These are phyloP conservation scores for Illadopsis cleaveri DNA, from an alignment of 2,113 vertebrate species.

Conservation along the genomic window DNA sequence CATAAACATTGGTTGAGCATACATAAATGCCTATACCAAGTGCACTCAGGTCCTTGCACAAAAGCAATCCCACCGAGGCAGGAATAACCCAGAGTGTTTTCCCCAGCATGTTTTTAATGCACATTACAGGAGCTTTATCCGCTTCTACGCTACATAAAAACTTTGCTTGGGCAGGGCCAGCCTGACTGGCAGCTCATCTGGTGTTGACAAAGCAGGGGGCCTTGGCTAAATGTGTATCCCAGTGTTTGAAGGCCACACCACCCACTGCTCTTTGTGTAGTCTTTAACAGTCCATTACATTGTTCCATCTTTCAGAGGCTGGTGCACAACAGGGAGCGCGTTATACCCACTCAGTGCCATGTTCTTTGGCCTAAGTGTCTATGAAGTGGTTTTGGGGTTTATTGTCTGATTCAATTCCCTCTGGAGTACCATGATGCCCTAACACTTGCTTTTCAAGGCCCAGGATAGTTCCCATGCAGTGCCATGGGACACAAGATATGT, in stretches of 20 bases:
- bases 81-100: neutral
- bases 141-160: neutral
- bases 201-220: neutral
- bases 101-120: neutral
- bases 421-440: neutral
- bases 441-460: neutral
- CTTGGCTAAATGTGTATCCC: neutral
- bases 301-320: neutral
- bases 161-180: neutral
- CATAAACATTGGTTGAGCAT: neutral
- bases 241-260: neutral
- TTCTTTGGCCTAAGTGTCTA: neutral
- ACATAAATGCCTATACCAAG: neutral
- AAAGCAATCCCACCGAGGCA: accelerated
- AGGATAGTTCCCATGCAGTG: neutral
- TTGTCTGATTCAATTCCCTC: neutral
- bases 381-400: neutral
- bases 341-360: accelerated
- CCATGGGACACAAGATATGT: neutral
- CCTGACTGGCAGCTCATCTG: neutral
- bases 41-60: neutral
- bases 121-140: neutral
- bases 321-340: accelerated
- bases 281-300: neutral
- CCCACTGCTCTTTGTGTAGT: too few relatives aligned